phyloP scores from a whole-genome alignment of 2,113 vertebrate species.

The Crotalus tigris region DNA sequence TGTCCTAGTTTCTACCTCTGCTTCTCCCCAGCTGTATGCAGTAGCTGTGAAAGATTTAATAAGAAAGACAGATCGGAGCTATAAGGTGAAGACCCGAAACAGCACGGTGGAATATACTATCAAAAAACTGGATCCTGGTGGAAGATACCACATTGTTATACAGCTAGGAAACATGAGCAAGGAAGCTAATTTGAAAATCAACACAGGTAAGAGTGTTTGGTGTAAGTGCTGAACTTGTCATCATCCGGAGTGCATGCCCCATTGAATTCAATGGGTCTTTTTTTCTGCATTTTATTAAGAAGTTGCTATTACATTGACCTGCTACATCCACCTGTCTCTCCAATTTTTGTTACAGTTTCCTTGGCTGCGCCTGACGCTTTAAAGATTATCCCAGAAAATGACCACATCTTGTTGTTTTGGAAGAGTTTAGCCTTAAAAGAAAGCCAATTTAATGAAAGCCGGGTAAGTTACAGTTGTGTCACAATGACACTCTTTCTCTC shows the following conservation, averaged over 20 bases:
- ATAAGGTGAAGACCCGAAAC: conserved; percentile 85
- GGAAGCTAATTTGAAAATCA: conserved; percentile 88
- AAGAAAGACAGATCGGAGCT: conserved; percentile 83
- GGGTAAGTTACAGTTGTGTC: conserved; percentile 73
- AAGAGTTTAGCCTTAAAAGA: conserved; percentile 92
- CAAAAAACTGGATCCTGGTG: conserved; percentile 84
- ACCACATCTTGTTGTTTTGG: conserved; percentile 92
- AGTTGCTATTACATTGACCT: not conserved
- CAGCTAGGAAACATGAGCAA: conserved; percentile 97
- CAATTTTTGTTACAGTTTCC: conserved; percentile 71
- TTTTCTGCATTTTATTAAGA: too few relatives aligned
- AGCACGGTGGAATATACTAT: conserved; percentile 90
- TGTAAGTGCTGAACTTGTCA: not conserved
- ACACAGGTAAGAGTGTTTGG: conserved; percentile 72
- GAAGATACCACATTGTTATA: conserved; percentile 85
- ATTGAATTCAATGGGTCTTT: not conserved
- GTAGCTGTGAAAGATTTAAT: conserved; percentile 86
- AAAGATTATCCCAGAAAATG: conserved; percentile 90
- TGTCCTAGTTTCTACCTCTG: not conserved
- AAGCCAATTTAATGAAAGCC: conserved; percentile 87
- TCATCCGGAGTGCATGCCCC: not conserved
- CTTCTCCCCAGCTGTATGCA: conserved; percentile 76
- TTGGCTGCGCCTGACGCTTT: conserved; percentile 89
- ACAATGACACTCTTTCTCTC: not conserved
- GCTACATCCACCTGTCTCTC: not conserved